Evolutionary conservation across 1,140 invertebrate species (phyloP).

Genomic region (Gonatopus flavifemur): DNA sequence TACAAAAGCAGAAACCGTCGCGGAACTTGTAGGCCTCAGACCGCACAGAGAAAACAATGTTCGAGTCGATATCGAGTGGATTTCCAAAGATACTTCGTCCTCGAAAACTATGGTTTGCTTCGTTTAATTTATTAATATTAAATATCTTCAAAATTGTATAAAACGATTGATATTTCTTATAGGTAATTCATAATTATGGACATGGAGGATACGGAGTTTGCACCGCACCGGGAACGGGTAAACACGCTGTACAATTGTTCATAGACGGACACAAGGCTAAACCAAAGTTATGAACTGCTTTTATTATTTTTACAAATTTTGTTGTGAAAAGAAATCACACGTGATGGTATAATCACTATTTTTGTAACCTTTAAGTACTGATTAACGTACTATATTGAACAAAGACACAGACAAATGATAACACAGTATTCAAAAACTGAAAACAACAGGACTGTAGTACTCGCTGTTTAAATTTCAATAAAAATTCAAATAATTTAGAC

Average conservation of each 20-base stretch:
- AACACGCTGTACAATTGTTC: conserved; percentile 71
- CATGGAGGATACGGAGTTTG: conserved; percentile 90
- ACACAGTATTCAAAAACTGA: too few relatives aligned
- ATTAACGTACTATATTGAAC: too few relatives aligned
- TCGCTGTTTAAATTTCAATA: too few relatives aligned
- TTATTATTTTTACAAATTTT: too few relatives aligned
- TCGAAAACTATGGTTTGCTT: conserved; percentile 3
- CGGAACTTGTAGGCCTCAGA: conserved; percentile 74
- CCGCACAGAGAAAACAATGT: conserved; percentile 74
- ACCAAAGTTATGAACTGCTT: conserved; percentile 29
- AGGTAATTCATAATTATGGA: conserved; percentile 89
- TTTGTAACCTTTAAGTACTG: too few relatives aligned
- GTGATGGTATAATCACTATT: too few relatives aligned
- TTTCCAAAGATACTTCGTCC: conserved; percentile 37
- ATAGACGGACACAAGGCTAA: conserved; percentile 55
- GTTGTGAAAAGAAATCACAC: too few relatives aligned
- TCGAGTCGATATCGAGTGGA: conserved; percentile 70
- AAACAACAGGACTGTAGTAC: too few relatives aligned
- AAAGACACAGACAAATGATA: too few relatives aligned
- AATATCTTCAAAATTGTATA: conserved; percentile 12
- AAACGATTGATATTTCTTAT: conserved; percentile 35
- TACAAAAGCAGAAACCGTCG: conserved; percentile 64
- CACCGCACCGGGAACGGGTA: conserved; percentile 81
- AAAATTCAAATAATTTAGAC: too few relatives aligned
- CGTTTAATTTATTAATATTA: neutral